Evolutionary conservation across 1,140 invertebrate genomes (phyloP).

Genomic region (Leptoteleia sp.): DNA sequence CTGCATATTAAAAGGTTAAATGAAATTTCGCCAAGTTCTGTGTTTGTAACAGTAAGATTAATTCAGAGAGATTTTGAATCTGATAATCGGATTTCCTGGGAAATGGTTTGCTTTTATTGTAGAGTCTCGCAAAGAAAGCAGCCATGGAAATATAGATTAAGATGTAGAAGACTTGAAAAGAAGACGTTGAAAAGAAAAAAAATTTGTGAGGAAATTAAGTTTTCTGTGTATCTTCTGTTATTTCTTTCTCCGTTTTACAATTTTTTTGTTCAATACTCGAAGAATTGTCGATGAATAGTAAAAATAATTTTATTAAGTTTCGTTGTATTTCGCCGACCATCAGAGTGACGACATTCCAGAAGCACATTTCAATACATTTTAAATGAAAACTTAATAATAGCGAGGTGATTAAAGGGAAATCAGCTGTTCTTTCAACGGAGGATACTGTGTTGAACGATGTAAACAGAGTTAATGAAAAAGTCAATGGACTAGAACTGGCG

Average conservation of each 20-base stretch:
- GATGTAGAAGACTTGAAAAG: conserved; percentile 29
- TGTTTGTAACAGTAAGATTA: conserved; percentile 55
- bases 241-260: not conserved
- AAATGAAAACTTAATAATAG: conserved; percentile 1
- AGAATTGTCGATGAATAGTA: conserved; percentile 3
- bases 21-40: conserved; percentile 29
- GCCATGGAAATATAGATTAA: conserved; percentile 56
- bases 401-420: conserved; percentile 2
- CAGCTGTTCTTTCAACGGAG: conserved; percentile 6
- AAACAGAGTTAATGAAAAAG: conserved; percentile 29
- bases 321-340: conserved; percentile 1
- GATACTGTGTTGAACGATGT: conserved; percentile 3
- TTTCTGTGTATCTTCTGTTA: conserved; percentile 42
- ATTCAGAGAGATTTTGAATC: conserved; percentile 55
- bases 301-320: conserved; percentile 19
- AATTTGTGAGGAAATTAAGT: conserved; percentile 46
- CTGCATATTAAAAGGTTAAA: conserved; percentile 44
- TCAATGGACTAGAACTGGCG: conserved; percentile 16
- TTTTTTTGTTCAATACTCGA: conserved; percentile 16
- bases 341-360: not conserved
- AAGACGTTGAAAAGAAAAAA: conserved; percentile 47
- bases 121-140: conserved; percentile 41
- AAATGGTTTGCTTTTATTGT: conserved; percentile 55
- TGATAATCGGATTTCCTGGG: conserved; percentile 55
- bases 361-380: not conserved